Percentiles rank a stretch among this genome's conserved stretches.
Conservation (phyloP, 2,888 invertebrate species). For the Mesoligia furuncula region DNA sequence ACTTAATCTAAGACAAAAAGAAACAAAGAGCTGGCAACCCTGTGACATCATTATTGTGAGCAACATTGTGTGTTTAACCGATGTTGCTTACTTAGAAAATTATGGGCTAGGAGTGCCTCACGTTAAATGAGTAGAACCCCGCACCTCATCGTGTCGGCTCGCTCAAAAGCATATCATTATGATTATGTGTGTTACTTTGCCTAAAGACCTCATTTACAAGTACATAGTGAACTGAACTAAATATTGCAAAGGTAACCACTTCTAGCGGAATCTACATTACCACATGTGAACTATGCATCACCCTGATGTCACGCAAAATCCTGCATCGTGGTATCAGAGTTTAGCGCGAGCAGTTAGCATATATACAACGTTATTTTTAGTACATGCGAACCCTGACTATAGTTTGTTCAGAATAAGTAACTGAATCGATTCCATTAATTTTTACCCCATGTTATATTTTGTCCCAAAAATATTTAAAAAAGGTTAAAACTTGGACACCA, state of each 20-base stretch:
- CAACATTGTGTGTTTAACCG: slow-evolving; percentile 27
- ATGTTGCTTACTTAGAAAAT: slow-evolving; percentile 51
- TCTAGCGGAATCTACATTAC: neutral
- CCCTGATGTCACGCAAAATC: no score
- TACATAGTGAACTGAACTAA: neutral
- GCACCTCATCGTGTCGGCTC: slow-evolving; percentile 27
- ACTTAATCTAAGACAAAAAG: slow-evolving; percentile 40
- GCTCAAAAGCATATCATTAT: slow-evolving; percentile 34
- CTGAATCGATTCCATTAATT: no score
- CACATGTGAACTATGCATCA: neutral
- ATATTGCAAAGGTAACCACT: neutral
- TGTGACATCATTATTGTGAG: slow-evolving; percentile 29
- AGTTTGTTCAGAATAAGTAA: no score
- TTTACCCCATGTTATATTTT: no score
- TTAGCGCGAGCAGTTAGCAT: neutral
- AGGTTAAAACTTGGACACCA: no score
- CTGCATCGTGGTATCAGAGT: neutral
- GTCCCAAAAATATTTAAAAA: no score
- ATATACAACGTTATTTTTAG: no score
- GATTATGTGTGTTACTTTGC: slow-evolving; percentile 14
- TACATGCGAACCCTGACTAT: no score
- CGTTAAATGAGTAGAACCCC: slow-evolving; percentile 53
- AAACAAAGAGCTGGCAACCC: slow-evolving; percentile 43
- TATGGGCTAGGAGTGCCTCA: slow-evolving; percentile 34
- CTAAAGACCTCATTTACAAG: slow-evolving; percentile 8